Percentiles rank a stretch among this genome's conserved stretches.
Conservation (phyloP, 1,140 invertebrate species). For the Nephila pilipes region DNA sequence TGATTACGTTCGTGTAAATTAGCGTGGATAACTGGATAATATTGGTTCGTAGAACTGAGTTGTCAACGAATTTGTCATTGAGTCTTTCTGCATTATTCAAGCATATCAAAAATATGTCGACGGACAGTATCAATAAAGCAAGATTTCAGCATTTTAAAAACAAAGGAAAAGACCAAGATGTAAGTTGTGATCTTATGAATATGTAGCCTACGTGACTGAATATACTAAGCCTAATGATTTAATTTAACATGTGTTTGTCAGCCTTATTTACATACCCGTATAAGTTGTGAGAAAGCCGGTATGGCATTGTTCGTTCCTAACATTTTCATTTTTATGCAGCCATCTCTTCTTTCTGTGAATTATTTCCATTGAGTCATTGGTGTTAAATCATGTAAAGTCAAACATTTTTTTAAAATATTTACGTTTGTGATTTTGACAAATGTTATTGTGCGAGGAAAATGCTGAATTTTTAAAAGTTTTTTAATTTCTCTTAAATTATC, state of each 20-base stretch:
- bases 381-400: no score
- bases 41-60: background rate
- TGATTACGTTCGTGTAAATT: background rate
- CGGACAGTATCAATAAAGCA: conserved; percentile 53
- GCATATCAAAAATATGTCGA: conserved; percentile 55
- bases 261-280: background rate
- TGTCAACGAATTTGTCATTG: conserved; percentile 4
- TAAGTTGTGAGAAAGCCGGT: background rate
- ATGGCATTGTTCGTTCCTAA: background rate
- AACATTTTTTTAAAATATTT: no score
- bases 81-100: background rate
- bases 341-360: no score
- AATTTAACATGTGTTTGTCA: background rate
- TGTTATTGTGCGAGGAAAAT: no score
- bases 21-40: background rate
- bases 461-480: no score
- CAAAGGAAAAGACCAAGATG: conserved; percentile 80
- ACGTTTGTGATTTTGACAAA: no score
- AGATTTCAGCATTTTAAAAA: conserved; percentile 79
- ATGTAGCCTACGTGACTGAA: background rate
- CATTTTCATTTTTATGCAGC: no score
- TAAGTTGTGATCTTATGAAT: conserved; percentile 36
- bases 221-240: conserved; percentile 48
- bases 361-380: no score
- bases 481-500: no score